Percentiles rank a stretch among this genome's conserved stretches.
Conservation (phyloP, 2,113 vertebrate genomes). For the Pachypanchax playfairii region DNA sequence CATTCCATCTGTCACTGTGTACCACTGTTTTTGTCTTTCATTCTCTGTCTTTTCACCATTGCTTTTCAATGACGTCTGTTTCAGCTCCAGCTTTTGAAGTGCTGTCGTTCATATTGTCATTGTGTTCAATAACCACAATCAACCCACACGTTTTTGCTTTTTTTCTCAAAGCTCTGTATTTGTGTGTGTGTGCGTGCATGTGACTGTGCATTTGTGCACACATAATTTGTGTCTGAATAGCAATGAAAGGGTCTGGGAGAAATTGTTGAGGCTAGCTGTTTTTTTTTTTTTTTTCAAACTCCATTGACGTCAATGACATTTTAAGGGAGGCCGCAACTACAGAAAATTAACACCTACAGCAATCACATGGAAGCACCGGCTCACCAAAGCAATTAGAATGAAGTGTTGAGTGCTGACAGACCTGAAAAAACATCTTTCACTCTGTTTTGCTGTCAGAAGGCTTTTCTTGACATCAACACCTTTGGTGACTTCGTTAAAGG, state of each 20-base stretch:
- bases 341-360: constrained; percentile 67
- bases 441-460: constrained; percentile 23
- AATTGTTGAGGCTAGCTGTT: constrained; percentile 33
- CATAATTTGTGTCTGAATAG: constrained; percentile 38
- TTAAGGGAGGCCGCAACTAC: constrained; percentile 40
- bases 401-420: constrained; percentile 37
- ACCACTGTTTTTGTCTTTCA: constrained; percentile 4
- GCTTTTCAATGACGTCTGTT: constrained; percentile 60
- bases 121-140: constrained; percentile 62
- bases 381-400: constrained; percentile 60
- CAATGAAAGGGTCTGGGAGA: constrained; percentile 37
- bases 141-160: constrained; percentile 53
- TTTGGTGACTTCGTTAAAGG: constrained; percentile 23
- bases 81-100: constrained; percentile 48
- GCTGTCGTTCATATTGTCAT: constrained; percentile 61
- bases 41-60: constrained; percentile 22
- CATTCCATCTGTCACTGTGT: constrained; percentile 9
- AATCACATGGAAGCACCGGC: constrained; percentile 56
- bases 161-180: constrained; percentile 4
- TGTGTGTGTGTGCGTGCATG: constrained; percentile 7
- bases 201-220: constrained; percentile 2
- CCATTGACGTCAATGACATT: constrained; percentile 65
- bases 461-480: constrained; percentile 39
- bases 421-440: constrained; percentile 14
- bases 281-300: constrained; percentile 5